A percentile compares a stretch with the other conserved stretches of the same genome.
Conservation (phyloP, 2,888 invertebrate species). For the Hirtodrosophila cameraria region DNA sequence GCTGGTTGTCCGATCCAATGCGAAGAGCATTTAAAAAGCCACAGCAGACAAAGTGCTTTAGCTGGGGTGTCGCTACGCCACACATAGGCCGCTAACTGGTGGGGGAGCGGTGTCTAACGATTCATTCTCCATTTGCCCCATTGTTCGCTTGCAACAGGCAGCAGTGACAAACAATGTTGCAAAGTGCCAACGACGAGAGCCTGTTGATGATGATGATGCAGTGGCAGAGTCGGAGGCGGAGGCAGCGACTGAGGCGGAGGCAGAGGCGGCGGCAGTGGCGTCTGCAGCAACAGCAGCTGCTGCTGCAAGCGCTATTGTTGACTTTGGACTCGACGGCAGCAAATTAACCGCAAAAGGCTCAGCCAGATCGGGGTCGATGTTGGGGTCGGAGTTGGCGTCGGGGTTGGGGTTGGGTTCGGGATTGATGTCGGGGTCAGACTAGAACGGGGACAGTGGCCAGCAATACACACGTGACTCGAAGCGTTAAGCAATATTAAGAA, state of each 20-base stretch:
- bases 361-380: not conserved
- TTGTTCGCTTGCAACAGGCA: constrained; percentile 30
- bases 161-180: constrained; percentile 43
- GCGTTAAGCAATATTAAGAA: constrained; percentile 26
- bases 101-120: not conserved
- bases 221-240: no score
- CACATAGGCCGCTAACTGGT: constrained; percentile 33
- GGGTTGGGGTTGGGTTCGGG: no score
- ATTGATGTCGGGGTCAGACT: not conserved
- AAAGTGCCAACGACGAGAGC: constrained; percentile 36
- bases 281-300: constrained; percentile 14
- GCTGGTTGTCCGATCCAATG: constrained; percentile 20
- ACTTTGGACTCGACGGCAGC: constrained; percentile 47
- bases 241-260: not conserved
- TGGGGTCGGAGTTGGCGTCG: not conserved
- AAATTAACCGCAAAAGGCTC: constrained; percentile 60
- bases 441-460: constrained; percentile 8
- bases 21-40: constrained; percentile 39
- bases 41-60: constrained; percentile 25
- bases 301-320: constrained; percentile 45
- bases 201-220: constrained; percentile 21
- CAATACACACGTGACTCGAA: constrained; percentile 43
- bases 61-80: constrained; percentile 10
- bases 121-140: constrained; percentile 15
- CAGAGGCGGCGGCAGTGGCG: constrained; percentile 2